Evolutionary conservation across 2,888 invertebrate genomes (phyloP).

Genomic region (Orthosia gracilis): DNA sequence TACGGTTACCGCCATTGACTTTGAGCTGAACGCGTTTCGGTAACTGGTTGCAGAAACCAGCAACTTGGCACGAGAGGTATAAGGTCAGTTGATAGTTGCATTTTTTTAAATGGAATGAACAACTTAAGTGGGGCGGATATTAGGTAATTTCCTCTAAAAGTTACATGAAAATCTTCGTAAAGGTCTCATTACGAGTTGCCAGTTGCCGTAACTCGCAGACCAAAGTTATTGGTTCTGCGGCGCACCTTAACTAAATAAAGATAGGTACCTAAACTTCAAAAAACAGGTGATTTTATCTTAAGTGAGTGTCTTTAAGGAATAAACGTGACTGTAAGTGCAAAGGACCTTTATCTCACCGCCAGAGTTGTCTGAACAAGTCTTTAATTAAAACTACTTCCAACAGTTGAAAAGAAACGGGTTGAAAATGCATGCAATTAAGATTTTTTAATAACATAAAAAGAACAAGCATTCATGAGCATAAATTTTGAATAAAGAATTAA

Average conservation of each 20-base stretch:
- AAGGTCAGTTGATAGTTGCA: not conserved
- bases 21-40: not conserved
- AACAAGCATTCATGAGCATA: not conserved
- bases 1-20: not conserved
- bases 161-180: not conserved
- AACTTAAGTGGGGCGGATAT: not conserved
- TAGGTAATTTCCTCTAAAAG: not conserved
- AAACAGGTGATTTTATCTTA: slow-evolving; percentile 17
- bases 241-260: too few relatives aligned
- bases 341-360: slow-evolving; percentile 1
- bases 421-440: not conserved
- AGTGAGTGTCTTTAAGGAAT: slow-evolving; percentile 12
- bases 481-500: not conserved
- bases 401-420: slow-evolving; percentile 6
- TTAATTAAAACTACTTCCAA: slow-evolving; percentile 44
- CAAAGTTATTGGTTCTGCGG: not conserved
- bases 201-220: not conserved
- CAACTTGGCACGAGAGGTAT: not conserved
- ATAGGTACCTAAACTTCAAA: not conserved
- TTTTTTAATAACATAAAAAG: not conserved
- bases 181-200: not conserved
- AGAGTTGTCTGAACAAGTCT: slow-evolving; percentile 21
- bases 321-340: slow-evolving; percentile 26
- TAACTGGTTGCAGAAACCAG: not conserved
- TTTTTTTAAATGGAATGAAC: not conserved